Evolutionary conservation across 1,140 invertebrate genomes (phyloP), one percentile per base, ranked within the genome.

Genomic region (Aphidius gifuensis): DNA sequence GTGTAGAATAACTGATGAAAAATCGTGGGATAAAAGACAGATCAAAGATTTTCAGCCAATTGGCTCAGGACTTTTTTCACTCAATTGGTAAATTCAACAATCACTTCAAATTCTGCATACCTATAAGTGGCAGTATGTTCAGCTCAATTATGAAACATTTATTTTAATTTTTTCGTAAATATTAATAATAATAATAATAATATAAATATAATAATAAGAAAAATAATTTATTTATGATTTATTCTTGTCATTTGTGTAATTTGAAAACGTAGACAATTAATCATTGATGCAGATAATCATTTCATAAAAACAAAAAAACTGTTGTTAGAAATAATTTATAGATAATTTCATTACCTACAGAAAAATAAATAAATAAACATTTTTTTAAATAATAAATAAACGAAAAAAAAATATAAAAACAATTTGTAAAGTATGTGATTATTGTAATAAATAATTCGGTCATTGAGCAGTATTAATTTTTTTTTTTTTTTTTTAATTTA

Each of bases 231-330:
- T 50, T 50, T 55, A 42, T 11, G 42, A 40, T 55, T 55, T 6
- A 42, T 44, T 11, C 53, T 55, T n/a, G 53, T 55, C 38, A 55
- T 55, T 55, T 55, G 38, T 55, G 53, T 55, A 40, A 55, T 55
- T 55, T 38, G 32, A 46, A 53, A 39, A 62, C 53, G 46, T 56
- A 62, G 45, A 62, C 39, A 57, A 32, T 46, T 62, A 45, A 62
- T 62, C 60, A 62, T 55, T 50, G 51, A 62, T 40, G 54, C 45
- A 49, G 54, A 61, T 61, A 62, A 62, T 62, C 46, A 57, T 56
- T 62, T 45, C 58, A 55, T n/a, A 57, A 59, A 56, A 48, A 32
- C 2, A 32, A 32, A 32, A 32, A 6, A 47, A 47, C 40, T 55
- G 53, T 55, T 55, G 43, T 39, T 55, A 55, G 40, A 43, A 55